Percentiles rank a stretch among this genome's conserved stretches.
Evolutionary conservation across 2,113 vertebrate genomes (phyloP).

Genomic region (Hydropotes inermis): DNA sequence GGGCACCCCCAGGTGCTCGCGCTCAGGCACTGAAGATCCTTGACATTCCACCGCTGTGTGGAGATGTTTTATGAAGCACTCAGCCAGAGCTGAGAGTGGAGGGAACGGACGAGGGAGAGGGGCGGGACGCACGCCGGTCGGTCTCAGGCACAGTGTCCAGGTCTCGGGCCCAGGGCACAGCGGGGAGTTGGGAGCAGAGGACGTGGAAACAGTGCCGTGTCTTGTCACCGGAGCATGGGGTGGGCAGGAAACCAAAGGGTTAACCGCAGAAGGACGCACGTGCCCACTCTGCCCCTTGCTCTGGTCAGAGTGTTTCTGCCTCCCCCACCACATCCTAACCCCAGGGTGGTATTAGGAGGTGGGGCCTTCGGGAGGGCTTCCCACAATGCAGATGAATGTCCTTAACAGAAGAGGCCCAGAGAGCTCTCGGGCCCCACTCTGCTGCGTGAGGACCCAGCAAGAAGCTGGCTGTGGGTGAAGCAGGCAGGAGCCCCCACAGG

Average conservation of each 20-base stretch:
- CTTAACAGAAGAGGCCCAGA: not conserved
- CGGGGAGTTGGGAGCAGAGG: accelerated
- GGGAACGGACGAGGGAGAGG: accelerated
- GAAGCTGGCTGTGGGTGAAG: not conserved
- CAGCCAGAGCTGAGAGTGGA: accelerated
- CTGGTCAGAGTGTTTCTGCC: not conserved
- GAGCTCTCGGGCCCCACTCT: not conserved
- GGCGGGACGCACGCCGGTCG: accelerated
- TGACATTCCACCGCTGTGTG: not conserved
- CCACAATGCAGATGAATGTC: not conserved
- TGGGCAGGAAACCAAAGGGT: not conserved
- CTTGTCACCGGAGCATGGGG: accelerated
- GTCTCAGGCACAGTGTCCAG: not conserved
- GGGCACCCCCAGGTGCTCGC: not conserved
- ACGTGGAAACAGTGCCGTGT: accelerated
- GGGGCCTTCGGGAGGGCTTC: not conserved
- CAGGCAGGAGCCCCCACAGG: not conserved
- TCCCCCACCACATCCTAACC: not conserved
- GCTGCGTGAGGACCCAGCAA: accelerated
- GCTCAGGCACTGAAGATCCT: not conserved
- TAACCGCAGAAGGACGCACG: accelerated
- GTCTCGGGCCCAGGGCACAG: accelerated
- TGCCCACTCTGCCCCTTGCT: not conserved
- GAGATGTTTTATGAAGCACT: not conserved
- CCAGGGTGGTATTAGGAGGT: not conserved